phyloP scores from a whole-genome alignment of 2,888 invertebrate species.

The Neuroscelio doddi region DNA sequence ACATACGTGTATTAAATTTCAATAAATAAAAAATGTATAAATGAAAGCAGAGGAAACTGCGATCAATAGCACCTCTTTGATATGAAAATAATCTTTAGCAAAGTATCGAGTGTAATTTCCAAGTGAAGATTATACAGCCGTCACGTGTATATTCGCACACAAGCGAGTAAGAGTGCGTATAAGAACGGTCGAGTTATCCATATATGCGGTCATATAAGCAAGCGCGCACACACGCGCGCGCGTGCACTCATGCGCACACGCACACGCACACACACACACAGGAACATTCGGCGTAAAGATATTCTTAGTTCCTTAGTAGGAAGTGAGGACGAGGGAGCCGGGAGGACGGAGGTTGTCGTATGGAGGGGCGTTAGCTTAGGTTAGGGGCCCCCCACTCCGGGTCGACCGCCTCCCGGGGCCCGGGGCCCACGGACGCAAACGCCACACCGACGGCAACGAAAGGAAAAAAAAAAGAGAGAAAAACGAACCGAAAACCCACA shows the following conservation, averaged over 20 bases:
- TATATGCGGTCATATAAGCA: neutral
- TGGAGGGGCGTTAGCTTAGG: slow-evolving; percentile 43
- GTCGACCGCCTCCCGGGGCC: slow-evolving; percentile 65
- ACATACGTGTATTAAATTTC: too few relatives aligned
- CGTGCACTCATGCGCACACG: too few relatives aligned
- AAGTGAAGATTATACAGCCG: neutral
- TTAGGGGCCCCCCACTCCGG: slow-evolving; percentile 60
- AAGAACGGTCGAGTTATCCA: neutral
- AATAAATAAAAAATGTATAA: neutral
- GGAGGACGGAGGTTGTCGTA: neutral
- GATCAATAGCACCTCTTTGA: neutral
- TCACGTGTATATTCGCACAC: neutral
- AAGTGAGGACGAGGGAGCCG: neutral
- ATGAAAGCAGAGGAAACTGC: neutral
- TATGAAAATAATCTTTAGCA: neutral
- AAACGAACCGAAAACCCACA: slow-evolving; percentile 68
- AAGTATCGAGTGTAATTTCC: slow-evolving; percentile 1
- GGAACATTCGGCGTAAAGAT: slow-evolving; percentile 4
- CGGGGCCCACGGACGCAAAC: slow-evolving; percentile 63
- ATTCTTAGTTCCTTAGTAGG: slow-evolving; percentile 32
- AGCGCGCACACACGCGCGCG: slow-evolving; percentile 8
- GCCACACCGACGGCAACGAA: slow-evolving; percentile 62
- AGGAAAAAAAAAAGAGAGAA: slow-evolving; percentile 59
- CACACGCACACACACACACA: slow-evolving; percentile 27
- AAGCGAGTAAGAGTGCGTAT: neutral